Conservation (phyloP, 2,113 vertebrate genomes). For the Silurus glanis region DNA sequence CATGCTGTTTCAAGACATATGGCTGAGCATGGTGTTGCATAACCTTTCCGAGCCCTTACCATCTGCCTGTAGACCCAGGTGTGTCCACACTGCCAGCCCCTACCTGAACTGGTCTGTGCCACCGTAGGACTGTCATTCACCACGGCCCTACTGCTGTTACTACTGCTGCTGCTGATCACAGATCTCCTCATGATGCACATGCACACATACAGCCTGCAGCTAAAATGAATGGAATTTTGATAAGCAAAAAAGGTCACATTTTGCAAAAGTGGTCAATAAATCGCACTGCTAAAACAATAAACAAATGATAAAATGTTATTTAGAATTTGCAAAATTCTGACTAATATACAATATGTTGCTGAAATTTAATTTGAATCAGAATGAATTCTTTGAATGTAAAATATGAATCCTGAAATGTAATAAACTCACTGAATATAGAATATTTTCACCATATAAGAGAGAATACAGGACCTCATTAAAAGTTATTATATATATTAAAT, state of each 20-base stretch:
- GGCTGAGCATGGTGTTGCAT: conserved; percentile 71
- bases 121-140: conserved; percentile 71
- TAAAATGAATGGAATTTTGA: background rate
- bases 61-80: conserved; percentile 76
- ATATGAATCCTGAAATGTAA: background rate
- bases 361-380: background rate
- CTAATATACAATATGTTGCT: background rate
- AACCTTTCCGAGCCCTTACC: conserved; percentile 73
- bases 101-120: conserved; percentile 59
- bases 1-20: conserved; percentile 74
- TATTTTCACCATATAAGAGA: background rate
- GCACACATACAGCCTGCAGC: background rate
- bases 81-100: conserved; percentile 67
- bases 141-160: conserved; percentile 59
- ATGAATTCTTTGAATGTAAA: background rate
- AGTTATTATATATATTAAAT: background rate
- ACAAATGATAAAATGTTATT: background rate
- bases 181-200: background rate
- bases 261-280: background rate
- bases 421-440: background rate
- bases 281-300: background rate
- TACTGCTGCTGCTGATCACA: conserved; percentile 45
- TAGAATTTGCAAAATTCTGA: background rate
- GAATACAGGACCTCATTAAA: background rate
- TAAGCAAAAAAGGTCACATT: background rate